Evolutionary conservation across 2,797 vertebrate genomes (phyloP).

Genomic region (Melanotaenia trifasciata): DNA sequence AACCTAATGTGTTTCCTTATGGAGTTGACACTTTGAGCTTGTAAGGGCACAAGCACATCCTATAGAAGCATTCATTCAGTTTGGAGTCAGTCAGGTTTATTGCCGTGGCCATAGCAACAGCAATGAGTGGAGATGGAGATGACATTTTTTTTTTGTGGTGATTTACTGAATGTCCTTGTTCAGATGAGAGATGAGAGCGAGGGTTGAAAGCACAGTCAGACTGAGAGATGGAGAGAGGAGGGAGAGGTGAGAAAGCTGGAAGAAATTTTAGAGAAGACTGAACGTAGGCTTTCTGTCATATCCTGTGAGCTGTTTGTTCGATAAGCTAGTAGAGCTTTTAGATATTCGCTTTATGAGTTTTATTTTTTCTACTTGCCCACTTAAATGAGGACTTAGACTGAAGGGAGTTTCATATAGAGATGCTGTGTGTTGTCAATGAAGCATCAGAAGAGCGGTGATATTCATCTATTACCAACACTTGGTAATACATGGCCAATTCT

Average conservation of each 20-base stretch:
- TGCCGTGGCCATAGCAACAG: slow-evolving; percentile 82
- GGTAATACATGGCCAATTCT: too few species aligned
- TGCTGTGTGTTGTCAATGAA: slow-evolving; percentile 5
- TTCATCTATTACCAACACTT: background rate
- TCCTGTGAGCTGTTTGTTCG: slow-evolving; percentile 51
- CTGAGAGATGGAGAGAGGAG: slow-evolving; percentile 28
- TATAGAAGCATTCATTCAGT: slow-evolving; percentile 41
- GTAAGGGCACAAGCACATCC: slow-evolving; percentile 29
- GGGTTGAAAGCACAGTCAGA: slow-evolving; percentile 35
- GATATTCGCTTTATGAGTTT: slow-evolving; percentile 33
- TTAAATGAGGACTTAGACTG: slow-evolving; percentile 7
- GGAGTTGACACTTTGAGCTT: slow-evolving; percentile 28
- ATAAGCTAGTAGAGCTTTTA: slow-evolving; percentile 29
- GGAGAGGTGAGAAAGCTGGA: background rate
- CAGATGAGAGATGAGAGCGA: slow-evolving; percentile 50
- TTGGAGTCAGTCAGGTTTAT: slow-evolving; percentile 67
- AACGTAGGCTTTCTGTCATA: slow-evolving; percentile 40
- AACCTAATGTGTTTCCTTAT: slow-evolving; percentile 2
- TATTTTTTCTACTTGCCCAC: slow-evolving; percentile 25
- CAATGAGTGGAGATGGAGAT: slow-evolving; percentile 67
- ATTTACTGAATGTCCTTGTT: slow-evolving; percentile 73
- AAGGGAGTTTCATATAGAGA: slow-evolving; percentile 5
- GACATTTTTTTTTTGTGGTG: slow-evolving; percentile 45
- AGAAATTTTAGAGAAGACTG: slow-evolving; percentile 31
- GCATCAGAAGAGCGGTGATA: background rate